A percentile compares a stretch with the other conserved stretches of the same genome.
Evolutionary conservation across 1,140 invertebrate species (phyloP).

Genomic region (Ostrea edulis): DNA sequence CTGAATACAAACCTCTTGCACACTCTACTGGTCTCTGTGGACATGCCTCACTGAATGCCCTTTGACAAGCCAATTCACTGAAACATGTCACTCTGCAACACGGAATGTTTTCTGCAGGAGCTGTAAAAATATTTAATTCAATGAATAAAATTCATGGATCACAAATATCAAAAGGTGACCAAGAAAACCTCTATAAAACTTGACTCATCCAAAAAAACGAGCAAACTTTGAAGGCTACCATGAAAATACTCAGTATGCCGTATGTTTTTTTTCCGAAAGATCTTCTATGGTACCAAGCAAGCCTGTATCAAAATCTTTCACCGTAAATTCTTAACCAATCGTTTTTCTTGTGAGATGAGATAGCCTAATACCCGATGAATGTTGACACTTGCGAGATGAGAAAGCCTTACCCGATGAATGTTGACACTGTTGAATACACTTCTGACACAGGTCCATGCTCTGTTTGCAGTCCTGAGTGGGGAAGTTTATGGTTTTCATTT

Average conservation of each 20-base stretch:
- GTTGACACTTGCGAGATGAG: too few species aligned
- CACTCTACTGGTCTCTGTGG: conserved; percentile 68
- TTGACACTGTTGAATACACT: conserved; percentile 57
- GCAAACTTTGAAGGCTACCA: too few species aligned
- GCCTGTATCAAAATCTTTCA: too few species aligned
- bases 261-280: too few species aligned
- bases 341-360: too few species aligned
- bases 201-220: too few species aligned
- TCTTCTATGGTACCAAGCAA: too few species aligned
- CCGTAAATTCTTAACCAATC: too few species aligned
- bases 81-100: conserved; percentile 74
- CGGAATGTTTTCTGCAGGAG: background rate
- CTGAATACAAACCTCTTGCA: conserved; percentile 66
- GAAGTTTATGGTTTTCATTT: conserved; percentile 64
- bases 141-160: background rate
- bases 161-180: background rate
- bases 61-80: conserved; percentile 62
- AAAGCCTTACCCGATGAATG: too few species aligned
- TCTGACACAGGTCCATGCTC: conserved; percentile 59
- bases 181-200: too few species aligned
- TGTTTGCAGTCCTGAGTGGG: conserved; percentile 66
- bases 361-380: too few species aligned
- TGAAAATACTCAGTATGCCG: too few species aligned
- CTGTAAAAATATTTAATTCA: background rate
- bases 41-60: conserved; percentile 64